phyloP scores from a whole-genome alignment of 2,113 vertebrate genomes.

The Circaetus gallicus region DNA sequence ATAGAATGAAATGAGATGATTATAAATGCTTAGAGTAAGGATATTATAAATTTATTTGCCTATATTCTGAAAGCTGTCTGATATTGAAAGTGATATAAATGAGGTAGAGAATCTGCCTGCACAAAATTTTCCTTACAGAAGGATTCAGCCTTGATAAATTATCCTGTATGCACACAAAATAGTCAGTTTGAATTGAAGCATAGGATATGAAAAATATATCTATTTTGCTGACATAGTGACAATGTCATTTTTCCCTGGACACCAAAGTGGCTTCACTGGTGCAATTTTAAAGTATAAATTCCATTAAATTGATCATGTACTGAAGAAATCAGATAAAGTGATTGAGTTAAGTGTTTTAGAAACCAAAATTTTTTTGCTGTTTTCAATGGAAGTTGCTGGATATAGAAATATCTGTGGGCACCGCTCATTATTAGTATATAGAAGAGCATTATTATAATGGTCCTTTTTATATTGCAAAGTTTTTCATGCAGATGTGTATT shows the following conservation, averaged over 20 bases:
- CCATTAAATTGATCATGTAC: neutral
- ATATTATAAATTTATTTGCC: neutral
- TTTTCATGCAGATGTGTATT: neutral
- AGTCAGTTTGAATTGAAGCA: neutral
- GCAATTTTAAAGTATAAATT: neutral
- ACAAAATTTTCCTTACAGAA: neutral
- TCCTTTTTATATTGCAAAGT: neutral
- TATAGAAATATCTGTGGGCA: neutral
- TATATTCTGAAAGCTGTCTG: neutral
- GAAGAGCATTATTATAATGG: neutral
- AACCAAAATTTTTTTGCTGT: neutral
- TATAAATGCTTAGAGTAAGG: neutral
- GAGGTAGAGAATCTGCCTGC: neutral
- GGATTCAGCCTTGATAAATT: neutral
- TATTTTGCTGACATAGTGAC: neutral
- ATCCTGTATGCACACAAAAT: neutral
- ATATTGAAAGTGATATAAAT: neutral
- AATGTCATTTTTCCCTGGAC: neutral
- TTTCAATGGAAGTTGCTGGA: neutral
- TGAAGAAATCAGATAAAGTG: neutral
- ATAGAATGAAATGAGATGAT: neutral
- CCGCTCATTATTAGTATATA: neutral
- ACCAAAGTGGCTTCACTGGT: neutral
- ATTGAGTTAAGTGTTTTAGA: neutral
- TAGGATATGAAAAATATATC: neutral